These are phyloP conservation scores for Chirona hameri DNA, from an alignment of 2,888 invertebrate species.

Conservation along the genomic window DNA sequence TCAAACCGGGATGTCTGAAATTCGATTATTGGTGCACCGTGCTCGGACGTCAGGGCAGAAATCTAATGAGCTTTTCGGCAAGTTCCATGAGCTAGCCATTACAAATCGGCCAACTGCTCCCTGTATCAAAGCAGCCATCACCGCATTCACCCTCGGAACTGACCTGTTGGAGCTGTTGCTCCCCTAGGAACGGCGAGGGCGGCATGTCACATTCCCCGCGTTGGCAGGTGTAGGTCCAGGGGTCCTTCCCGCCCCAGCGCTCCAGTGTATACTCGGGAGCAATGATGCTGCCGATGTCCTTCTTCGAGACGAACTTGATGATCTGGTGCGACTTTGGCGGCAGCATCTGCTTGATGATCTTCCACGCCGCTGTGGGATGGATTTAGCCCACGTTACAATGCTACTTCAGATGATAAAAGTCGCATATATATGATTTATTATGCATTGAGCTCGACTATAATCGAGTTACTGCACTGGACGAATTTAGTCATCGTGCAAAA, in stretches of 20 bases:
- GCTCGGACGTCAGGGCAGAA: background rate
- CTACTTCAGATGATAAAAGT: too few species aligned
- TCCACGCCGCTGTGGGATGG: conserved; percentile 36
- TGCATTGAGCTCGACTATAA: too few species aligned
- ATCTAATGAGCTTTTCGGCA: background rate
- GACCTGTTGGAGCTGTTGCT: too few species aligned
- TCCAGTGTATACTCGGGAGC: conserved; percentile 67
- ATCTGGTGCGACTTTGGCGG: conserved; percentile 83
- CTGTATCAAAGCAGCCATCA: background rate
- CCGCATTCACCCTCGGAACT: conserved; percentile 29
- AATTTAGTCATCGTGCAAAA: too few species aligned
- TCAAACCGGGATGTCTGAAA: too few species aligned
- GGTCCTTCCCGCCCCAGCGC: conserved; percentile 76
- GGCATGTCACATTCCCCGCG: conserved; percentile 52
- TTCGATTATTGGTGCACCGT: too few species aligned
- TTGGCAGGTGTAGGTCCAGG: conserved; percentile 67
- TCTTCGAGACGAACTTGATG: conserved; percentile 77
- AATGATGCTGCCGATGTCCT: conserved; percentile 70
- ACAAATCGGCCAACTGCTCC: too few species aligned
- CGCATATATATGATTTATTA: too few species aligned
- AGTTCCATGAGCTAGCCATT: too few species aligned
- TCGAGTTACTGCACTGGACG: too few species aligned
- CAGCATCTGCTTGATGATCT: conserved; percentile 49
- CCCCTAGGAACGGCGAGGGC: conserved; percentile 4
- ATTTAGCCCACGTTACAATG: background rate